Evolutionary conservation across 2,113 vertebrate genomes (phyloP), one percentile per base, ranked within the genome.

Genomic region (Cygnus buccinator): DNA sequence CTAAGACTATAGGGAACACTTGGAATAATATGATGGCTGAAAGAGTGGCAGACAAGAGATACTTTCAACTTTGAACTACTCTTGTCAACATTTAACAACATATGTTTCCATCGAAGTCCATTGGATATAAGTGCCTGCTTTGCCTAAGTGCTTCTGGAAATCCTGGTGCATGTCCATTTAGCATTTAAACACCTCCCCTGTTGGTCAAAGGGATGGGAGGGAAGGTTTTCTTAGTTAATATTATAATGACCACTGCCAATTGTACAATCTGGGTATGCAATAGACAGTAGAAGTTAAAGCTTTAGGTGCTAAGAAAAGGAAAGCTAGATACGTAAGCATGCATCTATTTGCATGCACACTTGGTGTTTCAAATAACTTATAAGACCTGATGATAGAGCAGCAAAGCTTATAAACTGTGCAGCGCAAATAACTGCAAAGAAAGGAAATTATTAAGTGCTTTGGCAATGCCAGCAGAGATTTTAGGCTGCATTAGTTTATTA

Each of bases 401-500:
- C 5, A 25, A 93, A 72, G 19, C 46, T 78, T 79, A 55, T 79
- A 52, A 92, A 83, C 1, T 18, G 35, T 63, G 9, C 31, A 75
- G 46, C 46, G 41, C 25, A 87, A 92, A 62, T 76, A 81, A 66
- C 26, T 82, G 58, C 41, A 84, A 76, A 92, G 84, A 96, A 93
- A 89, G 54, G 80, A 93, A 96, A 96, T 90, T 61, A 90, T 92
- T 91, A 96, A 92, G 62, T 43, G n/a, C 58, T 72, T 77, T 66
- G 70, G 88, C 66, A 89, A 73, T 76, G 89, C 57, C 90, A 94
- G 73, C 26, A 93, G 41, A 93, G 76, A 90, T 79, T 93, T 95
- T 89, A 92, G 84, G 70, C 44, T 66, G n/a, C 54, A 70, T 95
- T 91, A 76, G n/a, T 55, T 93, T 92, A 93, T 96, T 89, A 89